A percentile compares a stretch with the other conserved stretches of the same genome.
Evolutionary conservation across 2,797 vertebrate genomes (phyloP).

Genomic region (Rhyacichthys aspro): DNA sequence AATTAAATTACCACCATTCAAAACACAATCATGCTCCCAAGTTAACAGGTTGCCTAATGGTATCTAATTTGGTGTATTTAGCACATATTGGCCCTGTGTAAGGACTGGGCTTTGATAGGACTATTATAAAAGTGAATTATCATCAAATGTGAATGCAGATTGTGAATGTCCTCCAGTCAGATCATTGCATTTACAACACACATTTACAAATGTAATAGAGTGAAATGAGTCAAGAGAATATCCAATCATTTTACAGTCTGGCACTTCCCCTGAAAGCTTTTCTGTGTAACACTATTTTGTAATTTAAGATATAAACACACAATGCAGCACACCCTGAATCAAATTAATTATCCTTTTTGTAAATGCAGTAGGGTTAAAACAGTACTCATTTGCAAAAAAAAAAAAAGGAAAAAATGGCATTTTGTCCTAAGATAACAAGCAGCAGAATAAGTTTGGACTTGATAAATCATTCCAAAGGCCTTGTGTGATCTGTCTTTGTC

Average conservation of each 20-base stretch:
- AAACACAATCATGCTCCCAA: neutral
- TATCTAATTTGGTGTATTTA: slow-evolving; percentile 5
- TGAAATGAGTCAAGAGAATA: slow-evolving; percentile 13
- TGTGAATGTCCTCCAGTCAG: neutral
- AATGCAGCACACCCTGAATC: too few species aligned
- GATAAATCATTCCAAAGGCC: too few species aligned
- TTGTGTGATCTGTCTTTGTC: too few species aligned
- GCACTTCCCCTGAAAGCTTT: neutral
- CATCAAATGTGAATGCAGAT: neutral
- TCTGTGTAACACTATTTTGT: too few species aligned
- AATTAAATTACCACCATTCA: slow-evolving; percentile 2
- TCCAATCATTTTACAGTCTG: neutral
- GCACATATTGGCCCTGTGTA: slow-evolving; percentile 12
- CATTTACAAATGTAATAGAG: neutral
- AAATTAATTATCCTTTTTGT: too few species aligned
- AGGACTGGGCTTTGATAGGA: neutral
- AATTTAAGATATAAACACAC: too few species aligned
- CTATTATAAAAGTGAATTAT: neutral
- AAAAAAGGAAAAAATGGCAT: too few species aligned
- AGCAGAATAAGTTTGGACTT: too few species aligned
- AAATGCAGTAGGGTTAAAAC: too few species aligned
- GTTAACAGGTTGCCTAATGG: slow-evolving; percentile 13
- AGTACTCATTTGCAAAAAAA: too few species aligned
- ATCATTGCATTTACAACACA: neutral
- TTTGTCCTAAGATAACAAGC: too few species aligned